Base-by-base conservation (phyloP, 2,797 vertebrate species). In the Fundulus diaphanus region DNA sequence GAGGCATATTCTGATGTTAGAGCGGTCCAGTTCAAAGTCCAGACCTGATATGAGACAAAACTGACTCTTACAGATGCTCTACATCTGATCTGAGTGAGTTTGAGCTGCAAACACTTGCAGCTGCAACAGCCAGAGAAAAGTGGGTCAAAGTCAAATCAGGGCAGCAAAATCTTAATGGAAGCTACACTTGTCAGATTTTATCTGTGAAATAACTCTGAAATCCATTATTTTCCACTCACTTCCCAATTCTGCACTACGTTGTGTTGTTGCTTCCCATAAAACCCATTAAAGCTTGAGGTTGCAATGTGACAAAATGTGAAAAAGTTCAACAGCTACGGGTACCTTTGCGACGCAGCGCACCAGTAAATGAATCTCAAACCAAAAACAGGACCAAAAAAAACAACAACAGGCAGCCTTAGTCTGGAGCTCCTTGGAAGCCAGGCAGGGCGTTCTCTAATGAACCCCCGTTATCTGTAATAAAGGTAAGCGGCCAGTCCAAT, bases 401-500 rank as follows among this genome's bases (percentile, higher is more conserved):
- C n/a, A n/a, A 42, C 63, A 27, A 66, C 15, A 27, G 40, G 63
- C 13, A 44, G 37, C 2, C 40, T 44, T 44, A 44, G 37, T 67
- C 18, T 42, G 24, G 42, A 63, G 40, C 27, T 35, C 61, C 33
- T 35, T 74, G 70, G 8, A 5, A 15, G 8, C 46, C 68, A 18
- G 74, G 51, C 2, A 15, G 5, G 7, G 5, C 27, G 18, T 46
- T 27, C 22, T 72, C 42, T 48, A 5, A 67, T 46, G 3, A 42
- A 65, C 31, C 42, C 12, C 63, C 29, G 37, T 68, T 91, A 95
- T 59, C 72, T 94, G 6, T 99, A 99, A 90, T 98, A 99, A 74
- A 99, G 92, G 84, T 95, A 94, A 81, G 96, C 95, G 75, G 98
- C 97, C 15, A 97, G 81, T 79, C 94, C 96, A 0, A 97, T 95